Evolutionary conservation across 2,113 vertebrate species (phyloP), one percentile per base, ranked within the genome.

Genomic region (Reinhardtius hippoglossoides): DNA sequence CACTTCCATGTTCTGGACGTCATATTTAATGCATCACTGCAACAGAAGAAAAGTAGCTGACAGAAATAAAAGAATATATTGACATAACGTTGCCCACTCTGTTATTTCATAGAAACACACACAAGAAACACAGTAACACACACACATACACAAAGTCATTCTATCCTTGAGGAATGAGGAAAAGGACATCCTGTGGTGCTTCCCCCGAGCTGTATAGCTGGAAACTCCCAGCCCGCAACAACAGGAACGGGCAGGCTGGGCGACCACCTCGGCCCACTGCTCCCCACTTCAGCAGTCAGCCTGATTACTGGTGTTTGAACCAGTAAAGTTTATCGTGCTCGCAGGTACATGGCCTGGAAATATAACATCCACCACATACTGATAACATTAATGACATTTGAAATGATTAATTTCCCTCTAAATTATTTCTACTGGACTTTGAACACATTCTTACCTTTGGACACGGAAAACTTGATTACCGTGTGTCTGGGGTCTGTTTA

Each of bases 171-270:
- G 86, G 88, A 83, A 87, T 87, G 83, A 91, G 91, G 91, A 90
- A 76, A 85, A 87, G 90, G 92, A 93, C 90, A 92, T 94, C 92
- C 91, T 94, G 89, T 84, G 67, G 83, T 48, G 85, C 89, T 94
- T 93, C 91, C 92, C 86, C 80, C 71, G 9, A 71, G 79, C 89
- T 88, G 83, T 88, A 88, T 83, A 83, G 78, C 85, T 91, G 92
- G 92, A 94, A 93, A 93, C 90, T 91, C 91, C 90, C 89, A 87
- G 55, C 77, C 81, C 76, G 85, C 76, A 93, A 92, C 91, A 92
- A 93, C 91, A 93, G 91, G 90, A 93, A 91, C 2, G 63, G 67
- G 60, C 67, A 76, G 35, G 35, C 37, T 40, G 55, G 31, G 1
- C 21, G 2, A n/a, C 61, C 62, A 69, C 64, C 67, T 40, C 2